phyloP scores from a whole-genome alignment of 1,140 invertebrate species.

The Caenorhabditis remanei region DNA sequence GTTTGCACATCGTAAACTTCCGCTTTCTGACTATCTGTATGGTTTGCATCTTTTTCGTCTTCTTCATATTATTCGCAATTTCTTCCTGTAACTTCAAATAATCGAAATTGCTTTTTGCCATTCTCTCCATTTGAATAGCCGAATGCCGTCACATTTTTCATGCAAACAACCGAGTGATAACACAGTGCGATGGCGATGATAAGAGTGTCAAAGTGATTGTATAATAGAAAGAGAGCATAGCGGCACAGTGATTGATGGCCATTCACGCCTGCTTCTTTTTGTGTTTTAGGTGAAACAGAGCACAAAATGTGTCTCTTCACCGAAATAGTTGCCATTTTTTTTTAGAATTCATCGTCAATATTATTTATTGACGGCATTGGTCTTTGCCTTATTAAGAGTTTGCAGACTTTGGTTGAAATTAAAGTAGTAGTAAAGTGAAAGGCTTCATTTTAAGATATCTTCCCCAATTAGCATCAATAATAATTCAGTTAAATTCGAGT shows the following conservation, averaged over 20 bases:
- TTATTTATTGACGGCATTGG: too few relatives aligned
- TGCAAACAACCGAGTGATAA: constrained; percentile 41
- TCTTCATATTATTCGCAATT: neutral
- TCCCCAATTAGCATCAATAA: too few relatives aligned
- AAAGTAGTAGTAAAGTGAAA: too few relatives aligned
- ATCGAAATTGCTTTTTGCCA: constrained; percentile 15
- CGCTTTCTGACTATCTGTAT: neutral
- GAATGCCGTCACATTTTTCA: constrained; percentile 8
- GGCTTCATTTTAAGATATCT: too few relatives aligned
- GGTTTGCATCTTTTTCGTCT: too few relatives aligned
- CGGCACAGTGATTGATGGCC: constrained; percentile 21
- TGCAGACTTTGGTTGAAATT: too few relatives aligned
- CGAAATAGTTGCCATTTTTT: neutral
- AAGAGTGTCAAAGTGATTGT: constrained; percentile 22
- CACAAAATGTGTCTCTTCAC: constrained; percentile 14
- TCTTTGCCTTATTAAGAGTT: too few relatives aligned
- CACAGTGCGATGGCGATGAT: neutral
- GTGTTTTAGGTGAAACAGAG: neutral
- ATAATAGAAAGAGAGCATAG: neutral
- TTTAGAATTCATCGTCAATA: neutral
- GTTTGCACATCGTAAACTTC: constrained; percentile 33
- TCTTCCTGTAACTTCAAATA: constrained; percentile 31
- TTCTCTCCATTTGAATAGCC: neutral
- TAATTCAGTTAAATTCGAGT: too few relatives aligned
- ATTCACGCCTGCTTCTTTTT: neutral